A percentile compares a stretch with the other conserved stretches of the same genome.
Evolutionary conservation across 2,888 invertebrate species (phyloP).

Genomic region (Trissoscelio sp.): DNA sequence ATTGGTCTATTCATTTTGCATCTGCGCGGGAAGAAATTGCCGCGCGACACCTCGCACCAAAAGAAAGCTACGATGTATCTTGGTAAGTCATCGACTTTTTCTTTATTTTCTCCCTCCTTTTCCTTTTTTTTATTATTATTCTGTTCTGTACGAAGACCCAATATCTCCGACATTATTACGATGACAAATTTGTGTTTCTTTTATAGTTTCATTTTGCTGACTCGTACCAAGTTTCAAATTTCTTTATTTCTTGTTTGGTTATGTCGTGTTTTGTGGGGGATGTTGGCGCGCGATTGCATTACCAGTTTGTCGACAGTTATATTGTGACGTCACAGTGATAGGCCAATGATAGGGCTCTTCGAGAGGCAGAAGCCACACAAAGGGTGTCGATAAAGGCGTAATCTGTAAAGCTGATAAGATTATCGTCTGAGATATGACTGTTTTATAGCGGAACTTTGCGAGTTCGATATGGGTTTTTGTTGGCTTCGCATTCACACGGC

Average conservation of each 20-base stretch:
- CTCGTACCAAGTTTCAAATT: not conserved
- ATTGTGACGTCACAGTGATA: slow-evolving; percentile 30
- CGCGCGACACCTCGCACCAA: slow-evolving; percentile 55
- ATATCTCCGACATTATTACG: slow-evolving; percentile 51
- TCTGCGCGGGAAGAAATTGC: slow-evolving; percentile 57
- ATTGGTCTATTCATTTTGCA: slow-evolving; percentile 66
- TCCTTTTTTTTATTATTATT: slow-evolving; percentile 6
- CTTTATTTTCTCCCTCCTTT: slow-evolving; percentile 9
- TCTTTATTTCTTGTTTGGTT: slow-evolving; percentile 15
- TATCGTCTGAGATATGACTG: slow-evolving; percentile 22
- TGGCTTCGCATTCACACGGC: not conserved
- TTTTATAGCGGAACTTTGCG: slow-evolving; percentile 33
- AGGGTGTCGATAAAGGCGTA: slow-evolving; percentile 42
- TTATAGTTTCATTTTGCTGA: slow-evolving; percentile 7
- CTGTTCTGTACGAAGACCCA: slow-evolving; percentile 5
- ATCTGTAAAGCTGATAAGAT: slow-evolving; percentile 47
- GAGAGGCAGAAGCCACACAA: slow-evolving; percentile 5
- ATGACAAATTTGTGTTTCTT: slow-evolving; percentile 48
- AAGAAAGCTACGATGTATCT: slow-evolving; percentile 38
- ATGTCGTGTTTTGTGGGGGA: slow-evolving; percentile 17
- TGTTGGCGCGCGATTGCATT: slow-evolving; percentile 8
- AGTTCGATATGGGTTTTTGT: slow-evolving; percentile 30
- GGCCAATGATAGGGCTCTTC: slow-evolving; percentile 1
- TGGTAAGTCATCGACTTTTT: slow-evolving; percentile 57
- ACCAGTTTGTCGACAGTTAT: slow-evolving; percentile 36